Base-by-base conservation (phyloP, 2,888 invertebrate species). In the Pterostichus madidus region DNA sequence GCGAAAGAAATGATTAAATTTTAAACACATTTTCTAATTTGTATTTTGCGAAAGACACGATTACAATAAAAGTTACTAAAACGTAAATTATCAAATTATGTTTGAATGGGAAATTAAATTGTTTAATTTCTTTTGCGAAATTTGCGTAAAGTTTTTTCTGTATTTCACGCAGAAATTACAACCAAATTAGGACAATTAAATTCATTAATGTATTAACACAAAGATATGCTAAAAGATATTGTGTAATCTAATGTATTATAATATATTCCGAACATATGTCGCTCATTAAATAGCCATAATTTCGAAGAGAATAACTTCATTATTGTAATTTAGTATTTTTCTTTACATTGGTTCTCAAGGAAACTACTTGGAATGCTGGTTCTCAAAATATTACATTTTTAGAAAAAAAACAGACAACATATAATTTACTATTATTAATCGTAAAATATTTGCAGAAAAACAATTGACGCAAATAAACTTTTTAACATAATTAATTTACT, bases 241-340 rank as follows among this genome's bases (percentile, higher is more conserved):
- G 64, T 64, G 13, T 64, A 32, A n/a, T 64, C 31, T 64, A 61
- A 61, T 61, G 13, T 64, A 64, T 64, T 11, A 35, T 32, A 64
- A 64, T 64, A 5, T 64, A 64, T 64, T 32, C 64, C 11, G 64
- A 35, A 64, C 64, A 64, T 64, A 64, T 64, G 64, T 64, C 24
- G 13, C 64, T 64, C 32, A 64, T 64, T 64, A 64, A 35, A 64
- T 32, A 32, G 64, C 32, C 35, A 64, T 35, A 64, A 64, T 32
- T 64, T 35, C 11, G 11, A 59, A 59, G 24, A 64, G n/a, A 64
- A 64, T 64, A 61, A 61, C 32, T 64, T 39, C 64, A 64, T 64
- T 64, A 64, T 64, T 64, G 35, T 35, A 64, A 64, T 64, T 64
- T 31, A 64, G 35, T 64, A 64, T 64, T 64, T n/a, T 64, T 64